phyloP scores from a whole-genome alignment of 2,113 vertebrate genomes.

The Neofelis nebulosa region DNA sequence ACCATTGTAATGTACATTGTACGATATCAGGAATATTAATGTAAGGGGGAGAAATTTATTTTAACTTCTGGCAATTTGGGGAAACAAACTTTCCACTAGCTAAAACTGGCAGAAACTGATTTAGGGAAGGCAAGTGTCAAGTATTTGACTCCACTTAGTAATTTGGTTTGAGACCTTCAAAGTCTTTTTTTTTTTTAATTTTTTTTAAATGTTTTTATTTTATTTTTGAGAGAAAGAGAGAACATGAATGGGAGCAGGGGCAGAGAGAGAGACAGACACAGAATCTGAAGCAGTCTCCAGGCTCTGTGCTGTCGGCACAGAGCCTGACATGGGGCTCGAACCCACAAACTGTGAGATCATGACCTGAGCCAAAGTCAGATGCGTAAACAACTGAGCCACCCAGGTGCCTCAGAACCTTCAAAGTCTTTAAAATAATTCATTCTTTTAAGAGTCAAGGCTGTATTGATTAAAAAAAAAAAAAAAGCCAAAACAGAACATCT shows the following conservation, averaged over 20 bases:
- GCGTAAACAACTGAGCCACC: no score
- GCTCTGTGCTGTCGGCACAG: no score
- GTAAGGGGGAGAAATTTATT: neutral
- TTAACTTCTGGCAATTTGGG: slow-evolving; percentile 1
- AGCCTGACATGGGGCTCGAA: no score
- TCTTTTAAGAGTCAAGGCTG: neutral
- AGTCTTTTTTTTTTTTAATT: neutral
- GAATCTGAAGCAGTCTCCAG: no score
- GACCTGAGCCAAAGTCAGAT: no score
- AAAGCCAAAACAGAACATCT: neutral
- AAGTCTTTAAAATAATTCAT: neutral
- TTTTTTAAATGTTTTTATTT: no score
- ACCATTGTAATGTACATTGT: neutral
- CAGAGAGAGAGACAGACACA: no score
- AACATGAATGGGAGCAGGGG: no score
- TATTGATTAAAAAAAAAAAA: neutral
- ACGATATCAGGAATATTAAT: neutral
- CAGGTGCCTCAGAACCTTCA: neutral
- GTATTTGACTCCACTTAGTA: neutral
- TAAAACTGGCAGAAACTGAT: slow-evolving; percentile 22
- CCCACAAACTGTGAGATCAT: no score
- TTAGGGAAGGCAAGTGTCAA: neutral
- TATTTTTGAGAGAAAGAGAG: no score
- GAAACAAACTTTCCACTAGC: neutral
- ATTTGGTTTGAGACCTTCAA: neutral